These are phyloP conservation scores for Enteromius radiatus DNA, from an alignment of 2,797 vertebrate genomes.

Conservation along the genomic window DNA sequence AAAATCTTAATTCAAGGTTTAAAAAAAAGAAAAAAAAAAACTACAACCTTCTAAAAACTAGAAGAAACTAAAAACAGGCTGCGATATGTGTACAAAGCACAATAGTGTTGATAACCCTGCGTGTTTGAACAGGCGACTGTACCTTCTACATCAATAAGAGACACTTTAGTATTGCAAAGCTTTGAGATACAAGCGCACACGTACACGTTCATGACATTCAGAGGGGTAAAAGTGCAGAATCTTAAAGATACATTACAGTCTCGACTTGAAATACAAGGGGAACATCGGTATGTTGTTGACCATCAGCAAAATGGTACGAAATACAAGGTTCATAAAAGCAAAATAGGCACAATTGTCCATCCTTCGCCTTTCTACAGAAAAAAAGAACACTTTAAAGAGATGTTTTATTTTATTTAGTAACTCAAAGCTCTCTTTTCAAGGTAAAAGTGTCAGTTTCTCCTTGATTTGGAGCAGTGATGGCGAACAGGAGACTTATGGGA, in stretches of 20 bases:
- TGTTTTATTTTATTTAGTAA: not conserved
- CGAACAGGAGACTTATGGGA: slow-evolving; percentile 6
- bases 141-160: slow-evolving; percentile 60
- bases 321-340: slow-evolving; percentile 8
- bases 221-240: slow-evolving; percentile 14
- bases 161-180: slow-evolving; percentile 76
- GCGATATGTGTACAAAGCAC: slow-evolving; percentile 69
- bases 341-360: slow-evolving; percentile 39
- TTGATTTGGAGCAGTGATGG: slow-evolving; percentile 13
- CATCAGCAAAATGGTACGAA: not conserved
- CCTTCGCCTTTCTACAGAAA: not conserved
- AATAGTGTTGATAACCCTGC: slow-evolving; percentile 64
- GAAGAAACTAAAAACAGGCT: slow-evolving; percentile 61
- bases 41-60: slow-evolving; percentile 59
- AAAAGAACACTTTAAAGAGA: not conserved
- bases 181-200: slow-evolving; percentile 58
- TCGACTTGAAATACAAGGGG: slow-evolving; percentile 10
- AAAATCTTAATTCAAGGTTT: slow-evolving; percentile 78
- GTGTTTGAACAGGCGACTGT: slow-evolving; percentile 61
- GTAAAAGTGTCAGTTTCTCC: not conserved
- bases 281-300: not conserved
- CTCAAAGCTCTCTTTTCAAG: not conserved
- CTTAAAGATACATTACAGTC: slow-evolving; percentile 8
- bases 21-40: slow-evolving; percentile 33
- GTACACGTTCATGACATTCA: slow-evolving; percentile 16